phyloP scores from a whole-genome alignment of 2,888 invertebrate genomes.

The Herminia tarsipennalis region DNA sequence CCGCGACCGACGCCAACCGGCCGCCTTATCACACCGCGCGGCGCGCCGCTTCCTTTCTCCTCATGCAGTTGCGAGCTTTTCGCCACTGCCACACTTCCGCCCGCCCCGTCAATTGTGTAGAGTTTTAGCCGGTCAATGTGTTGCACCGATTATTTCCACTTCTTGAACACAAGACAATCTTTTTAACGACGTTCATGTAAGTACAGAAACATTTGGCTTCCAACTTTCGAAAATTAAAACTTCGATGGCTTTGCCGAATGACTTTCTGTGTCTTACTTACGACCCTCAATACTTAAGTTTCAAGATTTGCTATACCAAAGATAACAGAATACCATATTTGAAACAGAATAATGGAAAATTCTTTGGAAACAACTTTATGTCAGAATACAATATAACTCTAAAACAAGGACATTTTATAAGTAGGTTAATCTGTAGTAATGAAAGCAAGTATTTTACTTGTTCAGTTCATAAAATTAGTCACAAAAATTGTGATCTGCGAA shows the following conservation, averaged over 20 bases:
- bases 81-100: conserved; percentile 84
- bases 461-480: too few species aligned
- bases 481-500: background rate
- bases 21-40: conserved; percentile 82
- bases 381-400: too few species aligned
- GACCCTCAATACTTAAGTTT: too few species aligned
- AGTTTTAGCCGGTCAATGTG: conserved; percentile 75
- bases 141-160: conserved; percentile 63
- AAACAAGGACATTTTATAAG: too few species aligned
- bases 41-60: conserved; percentile 84
- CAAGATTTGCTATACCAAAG: too few species aligned
- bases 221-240: too few species aligned
- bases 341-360: too few species aligned
- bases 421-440: background rate
- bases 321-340: too few species aligned
- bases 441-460: background rate
- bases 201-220: too few species aligned
- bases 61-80: conserved; percentile 84
- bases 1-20: conserved; percentile 74
- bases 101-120: conserved; percentile 74
- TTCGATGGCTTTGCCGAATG: too few species aligned
- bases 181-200: conserved; percentile 37
- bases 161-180: conserved; percentile 50
- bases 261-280: too few species aligned
- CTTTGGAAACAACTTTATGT: too few species aligned